A percentile compares a stretch with the other conserved stretches of the same genome.
phyloP scores from a whole-genome alignment of 2,888 invertebrate genomes.

The Cancer borealis region DNA sequence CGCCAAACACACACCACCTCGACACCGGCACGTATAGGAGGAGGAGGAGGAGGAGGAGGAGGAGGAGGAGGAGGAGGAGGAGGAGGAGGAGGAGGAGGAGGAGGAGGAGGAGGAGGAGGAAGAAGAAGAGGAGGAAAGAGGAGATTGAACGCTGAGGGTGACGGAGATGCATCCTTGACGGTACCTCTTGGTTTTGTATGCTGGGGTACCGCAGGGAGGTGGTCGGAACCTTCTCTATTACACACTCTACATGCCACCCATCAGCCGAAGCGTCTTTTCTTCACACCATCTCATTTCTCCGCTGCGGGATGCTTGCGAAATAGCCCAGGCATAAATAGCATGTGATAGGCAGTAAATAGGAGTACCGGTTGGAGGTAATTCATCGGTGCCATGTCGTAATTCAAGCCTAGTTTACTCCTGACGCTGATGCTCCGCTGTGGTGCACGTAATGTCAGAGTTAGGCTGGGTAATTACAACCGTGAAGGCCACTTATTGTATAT shows the following conservation, averaged over 20 bases:
- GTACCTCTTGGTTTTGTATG: neutral
- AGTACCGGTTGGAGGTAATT: slow-evolving; percentile 50
- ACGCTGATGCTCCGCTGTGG: slow-evolving; percentile 61
- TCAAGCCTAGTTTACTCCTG: slow-evolving; percentile 62
- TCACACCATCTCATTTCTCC: slow-evolving; percentile 49
- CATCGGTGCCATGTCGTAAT: slow-evolving; percentile 61
- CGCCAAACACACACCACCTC: neutral
- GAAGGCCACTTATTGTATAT: slow-evolving; percentile 61
- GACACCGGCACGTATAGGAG: neutral
- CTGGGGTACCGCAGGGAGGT: slow-evolving; percentile 1
- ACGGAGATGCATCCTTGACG: neutral
- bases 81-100: neutral
- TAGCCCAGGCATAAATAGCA: slow-evolving; percentile 55
- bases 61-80: neutral
- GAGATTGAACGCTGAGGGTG: slow-evolving; percentile 10
- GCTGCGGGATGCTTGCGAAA: slow-evolving; percentile 55
- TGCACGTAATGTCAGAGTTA: slow-evolving; percentile 61
- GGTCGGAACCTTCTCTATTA: slow-evolving; percentile 44
- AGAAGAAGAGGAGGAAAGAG: neutral
- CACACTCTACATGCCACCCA: slow-evolving; percentile 15
- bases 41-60: neutral
- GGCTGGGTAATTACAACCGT: slow-evolving; percentile 53
- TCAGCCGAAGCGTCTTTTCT: slow-evolving; percentile 33
- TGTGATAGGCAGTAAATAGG: slow-evolving; percentile 60
- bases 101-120: neutral